These are phyloP conservation scores for Muraenolepis orangiensis DNA, from an alignment of 2,797 vertebrate species.

Conservation along the genomic window DNA sequence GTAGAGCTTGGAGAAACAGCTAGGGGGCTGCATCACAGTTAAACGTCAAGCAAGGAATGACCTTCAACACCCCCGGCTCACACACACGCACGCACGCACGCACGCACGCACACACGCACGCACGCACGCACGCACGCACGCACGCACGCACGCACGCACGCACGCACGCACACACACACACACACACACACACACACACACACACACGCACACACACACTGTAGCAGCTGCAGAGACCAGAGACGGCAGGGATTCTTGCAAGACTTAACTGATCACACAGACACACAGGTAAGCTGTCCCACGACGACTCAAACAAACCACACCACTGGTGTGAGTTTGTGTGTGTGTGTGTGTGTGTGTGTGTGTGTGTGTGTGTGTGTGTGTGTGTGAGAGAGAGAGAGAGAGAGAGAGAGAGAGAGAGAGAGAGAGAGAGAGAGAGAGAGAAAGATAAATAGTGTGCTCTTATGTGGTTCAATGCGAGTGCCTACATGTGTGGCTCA, in stretches of 20 bases:
- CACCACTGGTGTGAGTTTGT: neutral
- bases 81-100: neutral
- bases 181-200: conserved; percentile 14
- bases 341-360: neutral
- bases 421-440: conserved; percentile 12
- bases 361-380: neutral
- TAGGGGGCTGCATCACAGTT: neutral
- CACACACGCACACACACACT: conserved; percentile 27
- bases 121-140: conserved; percentile 1
- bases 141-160: conserved; percentile 9
- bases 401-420: conserved; percentile 12
- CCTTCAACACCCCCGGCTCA: conserved; percentile 13
- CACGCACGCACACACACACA: conserved; percentile 26
- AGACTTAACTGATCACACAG: conserved; percentile 27
- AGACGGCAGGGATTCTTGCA: conserved; percentile 17
- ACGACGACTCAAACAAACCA: too few species aligned
- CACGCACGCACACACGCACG: neutral
- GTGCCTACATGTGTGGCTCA: conserved; percentile 26
- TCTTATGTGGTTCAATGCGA: neutral
- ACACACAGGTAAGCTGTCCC: conserved; percentile 41
- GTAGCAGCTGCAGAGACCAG: conserved; percentile 18
- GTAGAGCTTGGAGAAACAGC: neutral
- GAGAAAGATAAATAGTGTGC: conserved; percentile 10
- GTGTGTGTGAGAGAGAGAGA: conserved; percentile 4
- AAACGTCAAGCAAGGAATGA: neutral